Base-by-base conservation (phyloP, 2,113 vertebrate species). In the Neofelis nebulosa region DNA sequence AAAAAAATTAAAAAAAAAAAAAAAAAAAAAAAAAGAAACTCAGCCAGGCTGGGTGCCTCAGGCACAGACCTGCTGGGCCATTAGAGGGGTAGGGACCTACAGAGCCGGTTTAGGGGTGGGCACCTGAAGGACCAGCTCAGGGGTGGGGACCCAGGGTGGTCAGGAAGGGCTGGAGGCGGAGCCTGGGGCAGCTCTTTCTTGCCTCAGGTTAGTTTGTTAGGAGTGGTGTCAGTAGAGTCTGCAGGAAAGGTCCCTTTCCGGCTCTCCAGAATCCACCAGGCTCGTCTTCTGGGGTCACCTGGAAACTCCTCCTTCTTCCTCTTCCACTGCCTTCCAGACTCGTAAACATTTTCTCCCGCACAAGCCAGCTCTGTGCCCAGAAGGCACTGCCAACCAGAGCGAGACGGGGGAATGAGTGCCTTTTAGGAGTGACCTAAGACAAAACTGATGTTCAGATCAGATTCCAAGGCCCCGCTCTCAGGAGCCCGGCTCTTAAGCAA, bases 371-470 rank as follows among this genome's bases (percentile, higher is more conserved):
- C 36, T 16, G 61, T 45, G 29, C n/a, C 66, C 79, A 55, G 71
- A 23, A 55, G 23, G 33, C 78, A 79, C 55, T 78, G 45, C 78
- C 95, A 96, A 36, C 78, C 95, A 94, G 50, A 61, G 8, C n/a
- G 15, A 85, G 45, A 23, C 1, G 0, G 57, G 10, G 33, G 21
- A 33, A 4, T 0, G 12, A 61, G 45, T 16, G 55, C 12, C n/a
- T 93, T 89, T 73, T 52, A n/a, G 78, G 80, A 29, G 55, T 80
- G 89, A 95, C 55, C 68, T 13, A 31, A 84, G 61, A 79, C 27
- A 25, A 91, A 89, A 65, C 23, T 0, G 4, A 48, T 92, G 65
- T 65, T 52, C 19, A 23, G 31, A 41, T 36, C 13, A 76, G 84
- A 87, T n/a, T 50, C 84, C 0, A 4, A 48, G 50, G 81, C 55